Evolutionary conservation across 2,888 invertebrate species (phyloP), one percentile per base, ranked within the genome.

Genomic region (Timema podura): DNA sequence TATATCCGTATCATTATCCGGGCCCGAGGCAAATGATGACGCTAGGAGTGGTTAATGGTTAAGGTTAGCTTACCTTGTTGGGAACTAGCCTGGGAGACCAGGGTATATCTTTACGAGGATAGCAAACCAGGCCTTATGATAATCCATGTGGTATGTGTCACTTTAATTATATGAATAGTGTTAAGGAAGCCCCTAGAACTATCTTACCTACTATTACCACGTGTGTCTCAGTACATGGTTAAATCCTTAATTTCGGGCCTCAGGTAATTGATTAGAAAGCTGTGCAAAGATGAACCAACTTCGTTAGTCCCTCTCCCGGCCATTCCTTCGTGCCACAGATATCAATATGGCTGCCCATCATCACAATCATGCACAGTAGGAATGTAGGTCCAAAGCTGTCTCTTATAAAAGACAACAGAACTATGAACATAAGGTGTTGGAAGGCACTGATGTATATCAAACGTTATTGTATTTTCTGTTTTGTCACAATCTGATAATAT

Each of bases 271-370:
- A n/a, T 48, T 46, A 66, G 48, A 30, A 48, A 49, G 15, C 15
- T 49, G 16, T 15, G 16, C 48, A 47, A 45, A 65, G 6, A 47
- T 3, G 46, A 65, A 65, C 2, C 48, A 16, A 65, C 48, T 47
- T 48, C 48, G 48, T 48, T 65, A 48, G 47, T 15, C 11, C 5
- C 6, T 61, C 61, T 61, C 45, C 61, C 61, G 45, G 61, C 61
- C 61, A 30, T 61, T 61, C 59, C 61, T 61, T 61, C 61, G 45
- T 61, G 16, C 61, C 61, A 61, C 30, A 61, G 61, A 61, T 61
- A 61, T 44, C 61, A 2, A 61, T 2, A 61, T 30, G 61, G 10
- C 13, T 61, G 30, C 9, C 30, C 61, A 61, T 61, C 30, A 61
- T 61, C 16, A 61, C 30, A 61, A 13, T 61, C 61, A 30, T 61